These are phyloP conservation scores for Tragelaphus imberbis DNA, from an alignment of 2,113 vertebrate genomes.

Conservation along the genomic window DNA sequence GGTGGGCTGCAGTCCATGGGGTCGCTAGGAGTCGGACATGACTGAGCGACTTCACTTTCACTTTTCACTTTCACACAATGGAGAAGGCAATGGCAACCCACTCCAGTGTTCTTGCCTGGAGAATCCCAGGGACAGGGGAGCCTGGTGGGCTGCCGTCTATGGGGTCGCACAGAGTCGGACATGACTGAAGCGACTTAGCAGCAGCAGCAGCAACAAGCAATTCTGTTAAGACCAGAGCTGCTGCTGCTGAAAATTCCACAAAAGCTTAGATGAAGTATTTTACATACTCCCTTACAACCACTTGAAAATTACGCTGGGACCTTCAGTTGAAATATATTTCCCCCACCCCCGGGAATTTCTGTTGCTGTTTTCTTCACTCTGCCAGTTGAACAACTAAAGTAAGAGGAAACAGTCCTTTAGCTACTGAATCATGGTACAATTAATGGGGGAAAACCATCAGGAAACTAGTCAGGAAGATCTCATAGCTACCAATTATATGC, in stretches of 20 bases:
- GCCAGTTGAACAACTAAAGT: conserved; percentile 11
- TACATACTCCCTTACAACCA: not conserved
- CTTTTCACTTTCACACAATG: too few relatives aligned
- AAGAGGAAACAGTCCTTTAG: conserved; percentile 22
- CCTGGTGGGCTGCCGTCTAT: too few relatives aligned
- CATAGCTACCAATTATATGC: not conserved
- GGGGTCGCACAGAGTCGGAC: too few relatives aligned
- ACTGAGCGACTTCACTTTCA: too few relatives aligned
- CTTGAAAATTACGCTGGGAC: conserved; percentile 6
- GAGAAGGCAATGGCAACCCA: too few relatives aligned
- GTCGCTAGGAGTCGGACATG: too few relatives aligned
- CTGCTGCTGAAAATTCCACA: not conserved
- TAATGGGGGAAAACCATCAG: not conserved
- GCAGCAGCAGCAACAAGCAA: not conserved
- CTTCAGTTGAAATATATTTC: not conserved
- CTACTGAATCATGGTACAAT: conserved; percentile 3
- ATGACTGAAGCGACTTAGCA: too few relatives aligned
- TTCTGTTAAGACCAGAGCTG: not conserved
- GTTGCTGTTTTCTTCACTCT: not conserved
- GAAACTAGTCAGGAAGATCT: conserved; percentile 1
- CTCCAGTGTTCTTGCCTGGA: too few relatives aligned
- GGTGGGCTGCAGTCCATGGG: too few relatives aligned
- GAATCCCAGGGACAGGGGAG: too few relatives aligned
- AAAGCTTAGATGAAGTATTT: not conserved
- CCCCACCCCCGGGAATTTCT: not conserved